Evolutionary conservation across 1,140 invertebrate species (phyloP).

Genomic region (Cherax quadricarinatus): DNA sequence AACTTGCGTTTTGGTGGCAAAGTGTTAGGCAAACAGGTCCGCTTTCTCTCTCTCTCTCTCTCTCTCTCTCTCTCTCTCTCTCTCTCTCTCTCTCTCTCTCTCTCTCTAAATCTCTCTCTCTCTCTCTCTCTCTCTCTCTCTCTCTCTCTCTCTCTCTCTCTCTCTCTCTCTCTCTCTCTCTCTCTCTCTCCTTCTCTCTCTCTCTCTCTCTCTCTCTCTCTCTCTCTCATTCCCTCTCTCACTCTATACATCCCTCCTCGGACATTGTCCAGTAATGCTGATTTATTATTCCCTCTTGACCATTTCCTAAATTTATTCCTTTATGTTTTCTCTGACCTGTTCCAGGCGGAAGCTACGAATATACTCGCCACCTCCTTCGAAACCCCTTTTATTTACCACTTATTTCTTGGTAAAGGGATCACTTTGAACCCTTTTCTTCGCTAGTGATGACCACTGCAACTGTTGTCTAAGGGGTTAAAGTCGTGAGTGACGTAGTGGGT

Average conservation of each 20-base stretch:
- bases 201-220: not conserved
- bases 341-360: conserved; percentile 16
- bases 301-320: conserved; percentile 46
- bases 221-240: not conserved
- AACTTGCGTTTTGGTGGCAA: too few species aligned
- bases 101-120: not conserved
- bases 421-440: too few species aligned
- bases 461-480: too few species aligned
- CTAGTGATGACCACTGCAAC: too few species aligned
- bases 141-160: not conserved
- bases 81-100: not conserved
- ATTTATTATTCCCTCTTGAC: conserved; percentile 49
- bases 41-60: not conserved
- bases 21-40: too few species aligned
- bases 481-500: too few species aligned
- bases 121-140: not conserved
- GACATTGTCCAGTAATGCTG: conserved; percentile 42
- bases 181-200: conserved; percentile 5
- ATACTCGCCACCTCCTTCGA: not conserved
- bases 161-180: not conserved
- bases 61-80: not conserved
- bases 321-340: conserved; percentile 39
- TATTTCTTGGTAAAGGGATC: too few species aligned
- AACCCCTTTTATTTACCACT: not conserved
- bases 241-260: not conserved